These are phyloP conservation scores for Hemiscyllium ocellatum DNA, from an alignment of 2,113 vertebrate species.

Conservation along the genomic window DNA sequence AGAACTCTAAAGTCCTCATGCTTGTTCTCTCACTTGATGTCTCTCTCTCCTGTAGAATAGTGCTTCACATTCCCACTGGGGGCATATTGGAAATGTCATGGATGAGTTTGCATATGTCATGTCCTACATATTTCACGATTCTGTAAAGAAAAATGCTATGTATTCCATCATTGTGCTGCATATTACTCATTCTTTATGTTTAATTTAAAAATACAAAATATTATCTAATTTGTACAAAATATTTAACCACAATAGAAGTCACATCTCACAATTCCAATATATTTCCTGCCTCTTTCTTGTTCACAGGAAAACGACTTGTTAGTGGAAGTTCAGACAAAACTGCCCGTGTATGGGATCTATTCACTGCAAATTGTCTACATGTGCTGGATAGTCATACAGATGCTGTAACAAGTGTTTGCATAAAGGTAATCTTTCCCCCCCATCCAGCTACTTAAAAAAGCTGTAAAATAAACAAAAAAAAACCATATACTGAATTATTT, in stretches of 20 bases:
- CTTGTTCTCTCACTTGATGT: neutral
- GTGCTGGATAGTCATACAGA: conserved; percentile 27
- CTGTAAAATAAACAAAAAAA: neutral
- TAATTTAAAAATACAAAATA: neutral
- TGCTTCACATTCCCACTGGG: neutral
- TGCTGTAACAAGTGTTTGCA: conserved; percentile 35
- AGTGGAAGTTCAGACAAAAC: conserved; percentile 36
- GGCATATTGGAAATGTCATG: neutral
- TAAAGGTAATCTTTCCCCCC: neutral
- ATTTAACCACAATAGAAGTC: neutral
- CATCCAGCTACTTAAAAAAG: neutral
- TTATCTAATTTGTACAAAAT: neutral
- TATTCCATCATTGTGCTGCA: neutral
- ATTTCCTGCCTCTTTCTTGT: neutral
- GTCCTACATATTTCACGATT: neutral
- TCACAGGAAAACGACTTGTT: conserved; percentile 22
- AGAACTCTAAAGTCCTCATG: neutral
- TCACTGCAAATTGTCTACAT: conserved; percentile 23
- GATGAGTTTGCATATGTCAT: neutral
- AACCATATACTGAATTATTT: neutral
- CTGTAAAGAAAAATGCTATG: neutral
- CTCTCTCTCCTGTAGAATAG: neutral
- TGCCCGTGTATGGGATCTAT: conserved; percentile 31
- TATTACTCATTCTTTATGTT: neutral
- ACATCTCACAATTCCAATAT: neutral